Evolutionary conservation across 2,797 vertebrate genomes (phyloP).

Genomic region (Fistularia commersonii): DNA sequence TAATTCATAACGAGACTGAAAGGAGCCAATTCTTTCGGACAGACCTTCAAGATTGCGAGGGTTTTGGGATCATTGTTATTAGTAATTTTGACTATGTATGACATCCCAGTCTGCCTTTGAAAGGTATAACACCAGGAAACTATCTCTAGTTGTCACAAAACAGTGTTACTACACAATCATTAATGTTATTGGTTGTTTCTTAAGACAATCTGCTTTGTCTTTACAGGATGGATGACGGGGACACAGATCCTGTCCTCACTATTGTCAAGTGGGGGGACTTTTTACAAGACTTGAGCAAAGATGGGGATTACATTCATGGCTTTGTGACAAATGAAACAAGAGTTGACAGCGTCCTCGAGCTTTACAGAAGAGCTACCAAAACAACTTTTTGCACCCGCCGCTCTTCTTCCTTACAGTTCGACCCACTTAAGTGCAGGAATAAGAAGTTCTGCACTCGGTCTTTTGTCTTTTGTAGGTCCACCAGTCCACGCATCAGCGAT

Average conservation of each 20-base stretch:
- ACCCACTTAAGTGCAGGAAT: not conserved
- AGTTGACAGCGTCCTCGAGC: conserved; percentile 1
- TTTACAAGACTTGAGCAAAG: conserved; percentile 7
- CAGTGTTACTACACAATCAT: too few relatives aligned
- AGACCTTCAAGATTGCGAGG: too few relatives aligned
- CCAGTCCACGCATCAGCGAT: conserved; percentile 1
- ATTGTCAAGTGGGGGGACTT: conserved; percentile 5
- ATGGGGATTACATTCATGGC: conserved; percentile 3
- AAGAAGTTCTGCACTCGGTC: conserved; percentile 13
- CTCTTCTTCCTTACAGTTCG: conserved; percentile 3
- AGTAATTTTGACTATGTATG: too few relatives aligned
- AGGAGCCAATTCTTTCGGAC: too few relatives aligned
- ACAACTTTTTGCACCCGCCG: conserved; percentile 12
- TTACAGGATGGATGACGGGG: conserved; percentile 1
- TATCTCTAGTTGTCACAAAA: too few relatives aligned
- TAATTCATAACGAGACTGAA: too few relatives aligned
- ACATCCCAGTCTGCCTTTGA: too few relatives aligned
- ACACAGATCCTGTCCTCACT: not conserved
- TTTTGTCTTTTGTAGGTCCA: conserved; percentile 6
- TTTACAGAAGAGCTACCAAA: conserved; percentile 4
- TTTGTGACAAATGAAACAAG: conserved; percentile 2
- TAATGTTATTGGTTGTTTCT: too few relatives aligned
- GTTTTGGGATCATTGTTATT: too few relatives aligned
- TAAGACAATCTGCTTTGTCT: not conserved
- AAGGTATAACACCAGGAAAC: too few relatives aligned